Conservation (phyloP, 92 coral and sea anemone genomes). For the Actinostola sp. region DNA sequence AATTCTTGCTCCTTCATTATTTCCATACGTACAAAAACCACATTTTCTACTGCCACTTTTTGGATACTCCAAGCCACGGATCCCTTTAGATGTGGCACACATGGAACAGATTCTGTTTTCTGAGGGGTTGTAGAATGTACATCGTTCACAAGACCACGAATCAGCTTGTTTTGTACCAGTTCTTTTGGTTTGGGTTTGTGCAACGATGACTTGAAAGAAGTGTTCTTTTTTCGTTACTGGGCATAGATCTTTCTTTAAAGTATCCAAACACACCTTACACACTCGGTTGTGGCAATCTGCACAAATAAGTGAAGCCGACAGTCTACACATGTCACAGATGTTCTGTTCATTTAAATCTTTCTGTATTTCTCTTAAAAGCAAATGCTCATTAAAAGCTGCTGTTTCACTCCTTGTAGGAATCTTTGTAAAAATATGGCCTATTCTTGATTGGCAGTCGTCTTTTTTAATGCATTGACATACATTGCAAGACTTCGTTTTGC, state of each 20-base stretch:
- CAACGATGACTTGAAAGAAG: constrained; percentile 4
- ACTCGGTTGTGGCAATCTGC: constrained; percentile 2
- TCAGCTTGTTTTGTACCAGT: neutral
- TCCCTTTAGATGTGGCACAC: constrained; percentile 59
- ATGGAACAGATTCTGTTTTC: constrained; percentile 47
- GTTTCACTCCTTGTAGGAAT: neutral
- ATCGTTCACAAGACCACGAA: constrained; percentile 60
- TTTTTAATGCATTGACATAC: neutral
- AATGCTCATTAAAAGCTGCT: neutral
- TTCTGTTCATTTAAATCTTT: neutral
- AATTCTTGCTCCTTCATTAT: constrained; percentile 30
- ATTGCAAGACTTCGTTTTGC: constrained; percentile 7
- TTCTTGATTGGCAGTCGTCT: neutral
- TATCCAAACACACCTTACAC: constrained; percentile 20
- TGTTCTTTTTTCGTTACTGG: constrained; percentile 26
- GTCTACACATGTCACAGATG: constrained; percentile 23
- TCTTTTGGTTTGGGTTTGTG: constrained; percentile 3
- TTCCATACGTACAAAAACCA: constrained; percentile 42
- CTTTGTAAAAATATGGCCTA: constrained; percentile 1
- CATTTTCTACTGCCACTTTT: constrained; percentile 53
- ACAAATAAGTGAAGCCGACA: constrained; percentile 27
- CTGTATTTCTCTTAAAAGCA: neutral
- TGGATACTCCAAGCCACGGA: constrained; percentile 20
- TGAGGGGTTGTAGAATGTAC: constrained; percentile 56
- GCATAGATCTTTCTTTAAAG: constrained; percentile 28